A percentile compares a stretch with the other conserved stretches of the same genome.
Conservation (phyloP, 2,113 vertebrate genomes). For the Shinisaurus crocodilurus region DNA sequence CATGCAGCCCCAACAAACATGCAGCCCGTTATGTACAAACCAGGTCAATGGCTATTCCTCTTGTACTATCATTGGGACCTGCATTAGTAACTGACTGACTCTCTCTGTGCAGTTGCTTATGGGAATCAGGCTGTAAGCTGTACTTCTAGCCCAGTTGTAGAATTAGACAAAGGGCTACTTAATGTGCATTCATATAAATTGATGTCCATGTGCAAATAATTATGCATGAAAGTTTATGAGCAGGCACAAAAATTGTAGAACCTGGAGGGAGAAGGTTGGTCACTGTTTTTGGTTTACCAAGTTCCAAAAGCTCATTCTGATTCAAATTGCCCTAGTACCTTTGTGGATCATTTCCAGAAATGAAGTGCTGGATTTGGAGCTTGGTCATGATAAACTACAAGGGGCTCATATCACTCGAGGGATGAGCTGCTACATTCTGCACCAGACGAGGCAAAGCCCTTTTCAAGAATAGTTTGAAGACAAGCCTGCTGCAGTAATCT, state of each 20-base stretch:
- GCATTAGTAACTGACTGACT: not conserved
- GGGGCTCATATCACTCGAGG: not conserved
- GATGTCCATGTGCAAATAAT: not conserved
- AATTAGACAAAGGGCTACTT: not conserved
- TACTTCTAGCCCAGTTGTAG: not conserved
- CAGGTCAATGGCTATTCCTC: not conserved
- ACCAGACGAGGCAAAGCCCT: slow-evolving; percentile 12
- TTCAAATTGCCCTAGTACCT: not conserved
- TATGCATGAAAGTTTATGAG: no score
- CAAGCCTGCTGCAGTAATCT: not conserved
- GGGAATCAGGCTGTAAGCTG: not conserved
- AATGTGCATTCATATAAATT: not conserved
- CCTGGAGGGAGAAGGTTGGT: not conserved
- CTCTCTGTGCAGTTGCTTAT: not conserved
- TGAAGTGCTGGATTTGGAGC: not conserved
- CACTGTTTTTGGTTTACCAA: not conserved
- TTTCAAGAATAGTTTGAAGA: not conserved
- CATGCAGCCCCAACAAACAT: no score
- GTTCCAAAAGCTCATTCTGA: not conserved
- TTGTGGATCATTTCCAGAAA: not conserved
- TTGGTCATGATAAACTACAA: not conserved
- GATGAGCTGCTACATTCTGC: not conserved
- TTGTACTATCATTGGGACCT: not conserved
- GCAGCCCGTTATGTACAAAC: not conserved
- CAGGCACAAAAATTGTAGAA: not conserved